Base-by-base conservation (phyloP, 2,797 vertebrate genomes). In the Kryptopterus vitreolus region DNA sequence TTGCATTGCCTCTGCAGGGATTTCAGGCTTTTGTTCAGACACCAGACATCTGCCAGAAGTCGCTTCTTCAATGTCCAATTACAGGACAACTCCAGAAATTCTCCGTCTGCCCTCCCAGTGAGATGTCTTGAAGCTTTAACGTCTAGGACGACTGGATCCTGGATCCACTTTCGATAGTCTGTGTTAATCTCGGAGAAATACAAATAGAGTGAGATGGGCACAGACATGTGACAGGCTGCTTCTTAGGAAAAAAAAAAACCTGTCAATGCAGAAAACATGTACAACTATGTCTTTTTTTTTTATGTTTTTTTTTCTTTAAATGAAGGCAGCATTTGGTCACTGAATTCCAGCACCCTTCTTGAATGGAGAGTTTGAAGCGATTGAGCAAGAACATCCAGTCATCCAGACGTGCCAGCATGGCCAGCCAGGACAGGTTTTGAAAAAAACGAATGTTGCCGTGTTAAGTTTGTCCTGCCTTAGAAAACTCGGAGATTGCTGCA, bases 351-450 rank as follows among this genome's bases (percentile, higher is more conserved):
- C 8, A 38, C 38, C 22, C 33, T 38, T 57, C 31, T 73, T 38
- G 33, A 73, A 73, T 12, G 35, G 70, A 16, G 57, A 24, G 3
- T 38, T 38, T 57, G 22, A 73, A 33, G 31, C 11, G 55, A 22
- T 57, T 57, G 52, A 24, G 2, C 70, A 35, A 73, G 70, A 68
- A 68, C 68, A 43, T 78, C n/a, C n/a, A n/a, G 76, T 55, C 59
- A 38, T 26, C 76, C 46, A 77, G 61, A 52, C 31, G 57, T 73
- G 52, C 33, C 50, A 72, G 20, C 50, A 22, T 52, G 68, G 48
- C 48, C 33, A 72, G 18, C 20, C 29, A 72, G 69, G 69, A 55
- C 50, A 72, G 69, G 50, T 15, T n/a, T n/a, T 72, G 50, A 29
- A 57, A 38, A 73, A 35, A n/a, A n/a, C n/a, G 33, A 73, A 24